Conservation (phyloP, 2,113 vertebrate genomes). For the Lontra canadensis region DNA sequence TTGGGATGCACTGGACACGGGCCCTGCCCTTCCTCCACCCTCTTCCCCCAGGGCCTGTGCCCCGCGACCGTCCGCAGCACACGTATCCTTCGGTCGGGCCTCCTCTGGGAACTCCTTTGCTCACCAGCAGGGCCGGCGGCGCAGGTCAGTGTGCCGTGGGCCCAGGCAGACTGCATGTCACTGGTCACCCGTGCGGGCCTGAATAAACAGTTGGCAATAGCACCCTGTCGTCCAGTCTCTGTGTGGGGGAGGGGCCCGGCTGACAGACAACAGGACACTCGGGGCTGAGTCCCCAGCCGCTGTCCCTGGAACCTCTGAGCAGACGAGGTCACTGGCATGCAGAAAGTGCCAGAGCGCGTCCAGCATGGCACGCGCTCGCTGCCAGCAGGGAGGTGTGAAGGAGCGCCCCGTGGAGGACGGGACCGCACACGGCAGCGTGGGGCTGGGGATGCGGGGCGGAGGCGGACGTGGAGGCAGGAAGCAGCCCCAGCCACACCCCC, state of each 20-base stretch:
- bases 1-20: background rate
- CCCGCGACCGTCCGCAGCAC: background rate
- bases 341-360: background rate
- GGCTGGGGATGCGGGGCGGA: background rate
- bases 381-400: background rate
- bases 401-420: fast-evolving
- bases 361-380: fast-evolving
- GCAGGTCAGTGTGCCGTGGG: fast-evolving
- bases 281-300: fast-evolving
- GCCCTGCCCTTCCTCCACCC: background rate
- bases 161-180: background rate
- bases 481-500: background rate
- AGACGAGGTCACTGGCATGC: fast-evolving
- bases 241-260: background rate
- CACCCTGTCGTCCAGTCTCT: fast-evolving
- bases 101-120: background rate
- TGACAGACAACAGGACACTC: fast-evolving
- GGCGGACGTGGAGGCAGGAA: background rate
- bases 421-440: fast-evolving
- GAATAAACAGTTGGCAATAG: conserved; percentile 65
- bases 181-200: background rate
- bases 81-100: fast-evolving
- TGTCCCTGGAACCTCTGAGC: fast-evolving
- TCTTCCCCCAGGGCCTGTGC: background rate
- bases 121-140: too few relatives aligned